A percentile compares a stretch with the other conserved stretches of the same genome.
Evolutionary conservation across 2,797 vertebrate genomes (phyloP).

Genomic region (Cynopterus sphinx): DNA sequence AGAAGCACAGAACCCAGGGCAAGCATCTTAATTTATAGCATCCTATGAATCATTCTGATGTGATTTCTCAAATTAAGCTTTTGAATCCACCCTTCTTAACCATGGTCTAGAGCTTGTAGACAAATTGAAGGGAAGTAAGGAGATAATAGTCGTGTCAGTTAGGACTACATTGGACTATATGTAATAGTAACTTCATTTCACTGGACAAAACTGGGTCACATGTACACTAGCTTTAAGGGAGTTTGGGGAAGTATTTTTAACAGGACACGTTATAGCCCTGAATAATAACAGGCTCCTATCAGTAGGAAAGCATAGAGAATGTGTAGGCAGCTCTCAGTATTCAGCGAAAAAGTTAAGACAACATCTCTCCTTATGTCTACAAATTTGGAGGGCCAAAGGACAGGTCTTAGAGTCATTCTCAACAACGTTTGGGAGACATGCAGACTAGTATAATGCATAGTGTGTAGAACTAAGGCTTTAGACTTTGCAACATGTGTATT

Average conservation of each 20-base stretch:
- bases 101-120: background rate
- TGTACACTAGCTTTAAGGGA: background rate
- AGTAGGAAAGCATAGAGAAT: slow-evolving; percentile 15
- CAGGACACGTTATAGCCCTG: background rate
- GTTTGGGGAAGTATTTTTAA: slow-evolving; percentile 20
- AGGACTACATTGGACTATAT: background rate
- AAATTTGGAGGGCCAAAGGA: slow-evolving; percentile 17
- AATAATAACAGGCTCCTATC: background rate
- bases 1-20: background rate
- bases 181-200: slow-evolving; percentile 21
- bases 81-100: background rate
- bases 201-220: slow-evolving; percentile 19
- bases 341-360: background rate
- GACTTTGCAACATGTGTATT: background rate
- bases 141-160: slow-evolving; percentile 6
- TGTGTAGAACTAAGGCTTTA: slow-evolving; percentile 7
- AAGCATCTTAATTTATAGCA: slow-evolving; percentile 6
- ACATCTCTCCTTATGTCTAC: background rate
- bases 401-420: background rate
- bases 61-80: slow-evolving; percentile 18
- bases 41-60: background rate
- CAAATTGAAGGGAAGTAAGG: background rate
- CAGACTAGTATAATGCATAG: background rate
- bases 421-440: background rate
- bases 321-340: background rate